These are phyloP conservation scores for Agrotis ipsilon DNA, from an alignment of 2,888 invertebrate species.

Conservation along the genomic window DNA sequence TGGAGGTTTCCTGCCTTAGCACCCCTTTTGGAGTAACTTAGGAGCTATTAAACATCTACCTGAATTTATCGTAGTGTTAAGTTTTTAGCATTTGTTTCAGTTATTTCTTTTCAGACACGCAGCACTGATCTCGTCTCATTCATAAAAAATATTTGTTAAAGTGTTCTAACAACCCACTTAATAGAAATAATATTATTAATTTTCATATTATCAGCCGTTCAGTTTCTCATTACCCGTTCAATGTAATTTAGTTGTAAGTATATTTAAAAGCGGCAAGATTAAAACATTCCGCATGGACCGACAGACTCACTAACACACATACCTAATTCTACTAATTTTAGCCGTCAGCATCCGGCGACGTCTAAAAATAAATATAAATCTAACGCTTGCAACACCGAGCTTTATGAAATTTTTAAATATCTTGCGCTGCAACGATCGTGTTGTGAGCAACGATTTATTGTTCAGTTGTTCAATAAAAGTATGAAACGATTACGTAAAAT, in stretches of 20 bases:
- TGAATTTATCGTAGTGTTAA: no score
- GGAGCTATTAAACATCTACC: no score
- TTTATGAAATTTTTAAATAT: conserved; percentile 55
- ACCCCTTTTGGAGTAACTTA: no score
- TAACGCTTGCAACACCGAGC: conserved; percentile 61
- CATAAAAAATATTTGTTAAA: no score
- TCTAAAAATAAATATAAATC: conserved; percentile 68
- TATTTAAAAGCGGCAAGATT: conserved; percentile 32
- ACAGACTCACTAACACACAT: conserved; percentile 64
- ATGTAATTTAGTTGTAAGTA: not conserved
- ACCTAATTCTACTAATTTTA: conserved; percentile 60
- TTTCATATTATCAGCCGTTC: no score
- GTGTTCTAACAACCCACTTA: no score
- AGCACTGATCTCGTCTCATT: no score
- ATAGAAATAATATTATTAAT: no score
- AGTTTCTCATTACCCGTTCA: not conserved
- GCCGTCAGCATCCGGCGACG: conserved; percentile 62
- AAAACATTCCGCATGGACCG: conserved; percentile 51
- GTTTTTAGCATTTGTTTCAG: no score
- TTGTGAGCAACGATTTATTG: conserved; percentile 19
- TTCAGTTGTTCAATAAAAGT: conserved; percentile 13
- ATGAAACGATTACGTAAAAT: not conserved
- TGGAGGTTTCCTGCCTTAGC: no score
- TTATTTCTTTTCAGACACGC: no score
- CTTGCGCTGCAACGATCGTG: conserved; percentile 29